These are phyloP conservation scores for Luidia sarsii DNA, from an alignment of 53 echinoderm and acorn worm species.

Conservation along the genomic window DNA sequence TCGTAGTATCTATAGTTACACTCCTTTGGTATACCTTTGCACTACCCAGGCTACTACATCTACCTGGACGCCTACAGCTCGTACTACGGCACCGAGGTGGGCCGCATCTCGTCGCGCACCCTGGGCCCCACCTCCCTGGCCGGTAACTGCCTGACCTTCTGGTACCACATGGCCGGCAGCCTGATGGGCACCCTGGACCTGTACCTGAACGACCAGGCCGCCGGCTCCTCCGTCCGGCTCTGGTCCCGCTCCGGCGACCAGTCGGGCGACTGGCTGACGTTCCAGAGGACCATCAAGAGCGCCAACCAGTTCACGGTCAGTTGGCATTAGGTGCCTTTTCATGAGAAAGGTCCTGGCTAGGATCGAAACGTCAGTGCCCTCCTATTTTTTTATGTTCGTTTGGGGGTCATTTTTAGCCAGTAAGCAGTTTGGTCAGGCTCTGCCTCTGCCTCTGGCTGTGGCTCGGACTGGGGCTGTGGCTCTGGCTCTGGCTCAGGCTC, in stretches of 20 bases:
- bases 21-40: too few relatives aligned
- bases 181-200: conserved; percentile 41
- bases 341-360: too few relatives aligned
- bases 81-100: neutral
- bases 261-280: conserved; percentile 68
- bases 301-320: conserved; percentile 28
- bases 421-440: too few relatives aligned
- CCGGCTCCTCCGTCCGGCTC: neutral
- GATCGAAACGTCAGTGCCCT: too few relatives aligned
- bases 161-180: conserved; percentile 81
- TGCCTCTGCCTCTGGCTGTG: too few relatives aligned
- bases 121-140: conserved; percentile 41
- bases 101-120: conserved; percentile 23
- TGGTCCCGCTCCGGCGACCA: conserved; percentile 76
- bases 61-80: conserved; percentile 53
- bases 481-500: too few relatives aligned
- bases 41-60: conserved; percentile 67
- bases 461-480: too few relatives aligned
- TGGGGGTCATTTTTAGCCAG: too few relatives aligned
- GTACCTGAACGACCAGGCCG: conserved; percentile 23
- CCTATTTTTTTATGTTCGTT: too few relatives aligned
- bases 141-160: conserved; percentile 71
- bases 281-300: conserved; percentile 56
- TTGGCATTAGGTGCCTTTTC: neutral
- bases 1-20: too few relatives aligned